These are phyloP conservation scores for Callyntrura guangdongensis DNA, from an alignment of 2,888 invertebrate species.

Conservation along the genomic window DNA sequence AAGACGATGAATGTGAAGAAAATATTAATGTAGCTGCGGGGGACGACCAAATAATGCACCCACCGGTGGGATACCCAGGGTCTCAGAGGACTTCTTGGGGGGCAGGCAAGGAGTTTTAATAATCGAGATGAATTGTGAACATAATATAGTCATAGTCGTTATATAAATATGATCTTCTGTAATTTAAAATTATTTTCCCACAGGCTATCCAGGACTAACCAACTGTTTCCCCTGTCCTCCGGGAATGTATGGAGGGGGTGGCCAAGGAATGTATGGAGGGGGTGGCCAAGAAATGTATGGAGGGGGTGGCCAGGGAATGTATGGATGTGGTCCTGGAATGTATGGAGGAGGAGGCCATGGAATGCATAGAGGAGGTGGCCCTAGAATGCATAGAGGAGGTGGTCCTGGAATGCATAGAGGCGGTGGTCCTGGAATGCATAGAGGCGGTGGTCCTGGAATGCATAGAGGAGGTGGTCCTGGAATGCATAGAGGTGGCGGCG, in stretches of 20 bases:
- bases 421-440: background rate
- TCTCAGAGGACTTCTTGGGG: conserved; percentile 63
- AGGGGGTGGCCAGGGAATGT: background rate
- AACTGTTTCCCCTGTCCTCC: conserved; percentile 6
- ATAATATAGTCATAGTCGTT: background rate
- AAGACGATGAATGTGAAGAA: background rate
- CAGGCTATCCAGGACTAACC: background rate
- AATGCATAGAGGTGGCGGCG: background rate
- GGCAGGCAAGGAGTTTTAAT: background rate
- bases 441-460: background rate
- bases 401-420: background rate
- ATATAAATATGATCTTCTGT: no score
- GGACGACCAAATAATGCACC: conserved; percentile 72
- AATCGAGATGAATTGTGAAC: background rate
- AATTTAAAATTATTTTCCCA: no score
- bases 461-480: background rate
- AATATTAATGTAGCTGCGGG: conserved; percentile 70
- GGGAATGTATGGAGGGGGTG: conserved; percentile 4
- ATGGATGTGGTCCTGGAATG: background rate
- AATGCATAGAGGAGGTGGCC: background rate
- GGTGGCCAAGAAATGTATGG: background rate
- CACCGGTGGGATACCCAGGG: conserved; percentile 72
- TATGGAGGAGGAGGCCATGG: background rate
- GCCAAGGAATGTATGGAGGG: background rate
- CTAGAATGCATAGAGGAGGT: background rate